Conservation (phyloP, 2,888 invertebrate genomes). For the Ariolimax columbianus region DNA sequence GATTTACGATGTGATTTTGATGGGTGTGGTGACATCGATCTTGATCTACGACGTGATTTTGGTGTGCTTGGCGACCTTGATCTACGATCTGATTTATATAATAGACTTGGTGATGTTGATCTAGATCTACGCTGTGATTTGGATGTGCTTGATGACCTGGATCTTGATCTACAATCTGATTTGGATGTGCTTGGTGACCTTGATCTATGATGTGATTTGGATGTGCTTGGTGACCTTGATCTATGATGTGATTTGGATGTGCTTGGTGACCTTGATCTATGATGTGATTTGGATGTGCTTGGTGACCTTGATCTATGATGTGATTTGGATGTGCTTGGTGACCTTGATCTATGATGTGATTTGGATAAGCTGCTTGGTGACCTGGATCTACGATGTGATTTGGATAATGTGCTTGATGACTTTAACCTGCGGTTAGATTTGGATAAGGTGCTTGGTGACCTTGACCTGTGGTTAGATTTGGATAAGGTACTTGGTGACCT, state of each 20-base stretch:
- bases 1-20: not conserved
- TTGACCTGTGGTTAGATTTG: slow-evolving; percentile 40
- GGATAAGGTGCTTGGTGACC: too few relatives aligned
- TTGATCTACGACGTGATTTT: not conserved
- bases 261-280: too few relatives aligned
- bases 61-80: not conserved
- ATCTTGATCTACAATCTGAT: slow-evolving; percentile 29
- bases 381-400: too few relatives aligned
- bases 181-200: too few relatives aligned
- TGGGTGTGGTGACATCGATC: not conserved
- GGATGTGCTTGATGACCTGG: slow-evolving; percentile 38
- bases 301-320: too few relatives aligned
- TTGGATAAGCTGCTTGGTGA: not conserved
- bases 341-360: too few relatives aligned
- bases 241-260: too few relatives aligned
- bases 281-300: too few relatives aligned
- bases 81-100: not conserved
- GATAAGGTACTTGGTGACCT: slow-evolving; percentile 46
- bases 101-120: slow-evolving; percentile 37
- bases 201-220: too few relatives aligned
- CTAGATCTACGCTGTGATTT: slow-evolving; percentile 15
- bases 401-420: too few relatives aligned
- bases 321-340: not conserved
- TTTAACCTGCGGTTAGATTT: too few relatives aligned
- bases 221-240: too few relatives aligned